A percentile compares a stretch with the other conserved stretches of the same genome.
Conservation (phyloP, 2,888 invertebrate species). For the Athalia cordata region DNA sequence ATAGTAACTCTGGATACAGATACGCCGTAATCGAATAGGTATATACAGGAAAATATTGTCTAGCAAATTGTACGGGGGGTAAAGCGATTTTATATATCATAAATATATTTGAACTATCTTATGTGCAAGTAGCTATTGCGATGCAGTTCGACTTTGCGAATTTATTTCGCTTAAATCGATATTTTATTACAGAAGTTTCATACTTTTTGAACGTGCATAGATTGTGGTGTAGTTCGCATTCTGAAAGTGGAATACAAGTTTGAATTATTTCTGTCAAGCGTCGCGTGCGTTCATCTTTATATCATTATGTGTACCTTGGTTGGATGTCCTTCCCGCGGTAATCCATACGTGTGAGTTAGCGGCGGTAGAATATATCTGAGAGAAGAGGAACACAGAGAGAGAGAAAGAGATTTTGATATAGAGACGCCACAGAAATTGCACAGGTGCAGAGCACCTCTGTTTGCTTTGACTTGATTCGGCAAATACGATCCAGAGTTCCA, state of each 20-base stretch:
- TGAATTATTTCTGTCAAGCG: slow-evolving; percentile 22
- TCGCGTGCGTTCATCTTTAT: background rate
- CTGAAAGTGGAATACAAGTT: slow-evolving; percentile 23
- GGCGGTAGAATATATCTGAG: background rate
- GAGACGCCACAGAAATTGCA: slow-evolving; percentile 31
- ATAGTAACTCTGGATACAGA: too few relatives aligned
- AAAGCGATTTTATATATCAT: background rate
- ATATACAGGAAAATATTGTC: too few relatives aligned
- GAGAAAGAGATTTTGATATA: background rate
- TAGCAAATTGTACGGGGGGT: too few relatives aligned
- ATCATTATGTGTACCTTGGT: too few relatives aligned
- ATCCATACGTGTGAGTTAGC: background rate
- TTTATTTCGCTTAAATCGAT: slow-evolving; percentile 11
- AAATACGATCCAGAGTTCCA: slow-evolving; percentile 32
- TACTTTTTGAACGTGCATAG: slow-evolving; percentile 1
- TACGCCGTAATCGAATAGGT: too few relatives aligned
- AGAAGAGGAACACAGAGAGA: slow-evolving; percentile 4
- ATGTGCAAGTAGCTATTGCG: background rate
- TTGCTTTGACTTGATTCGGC: slow-evolving; percentile 39
- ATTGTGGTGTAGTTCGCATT: background rate
- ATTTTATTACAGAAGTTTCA: slow-evolving; percentile 34
- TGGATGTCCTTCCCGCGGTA: too few relatives aligned
- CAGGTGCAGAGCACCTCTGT: slow-evolving; percentile 36
- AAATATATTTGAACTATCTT: background rate
- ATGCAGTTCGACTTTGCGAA: background rate